Evolutionary conservation across 2,797 vertebrate species (phyloP).

Genomic region (Tadarida brasiliensis): DNA sequence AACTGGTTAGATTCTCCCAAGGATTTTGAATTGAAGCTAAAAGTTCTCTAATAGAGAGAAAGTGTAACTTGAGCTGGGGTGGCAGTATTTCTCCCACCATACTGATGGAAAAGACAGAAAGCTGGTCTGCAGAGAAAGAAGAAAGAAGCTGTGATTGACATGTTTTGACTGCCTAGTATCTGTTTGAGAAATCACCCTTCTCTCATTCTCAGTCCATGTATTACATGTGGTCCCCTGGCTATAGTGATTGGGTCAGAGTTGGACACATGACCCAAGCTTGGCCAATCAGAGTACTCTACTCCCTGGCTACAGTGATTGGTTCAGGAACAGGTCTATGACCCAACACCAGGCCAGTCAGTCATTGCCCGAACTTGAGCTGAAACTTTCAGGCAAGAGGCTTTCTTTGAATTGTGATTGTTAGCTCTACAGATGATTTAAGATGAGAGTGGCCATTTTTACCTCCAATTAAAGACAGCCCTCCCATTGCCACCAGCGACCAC

Average conservation of each 20-base stretch:
- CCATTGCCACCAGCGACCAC: background rate
- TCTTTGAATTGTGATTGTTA: background rate
- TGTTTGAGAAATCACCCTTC: background rate
- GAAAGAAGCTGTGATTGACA: background rate
- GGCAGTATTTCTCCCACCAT: background rate
- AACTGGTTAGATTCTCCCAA: background rate
- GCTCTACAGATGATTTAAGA: background rate
- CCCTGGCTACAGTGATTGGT: background rate
- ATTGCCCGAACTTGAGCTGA: background rate
- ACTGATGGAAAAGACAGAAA: constrained; percentile 31
- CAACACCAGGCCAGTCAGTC: background rate
- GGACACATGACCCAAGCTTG: background rate
- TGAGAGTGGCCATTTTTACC: background rate
- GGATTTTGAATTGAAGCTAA: background rate
- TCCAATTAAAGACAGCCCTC: background rate
- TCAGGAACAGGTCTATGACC: background rate
- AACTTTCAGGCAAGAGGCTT: background rate
- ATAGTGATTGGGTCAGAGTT: background rate
- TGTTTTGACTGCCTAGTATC: background rate
- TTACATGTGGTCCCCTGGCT: background rate
- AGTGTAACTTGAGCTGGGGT: background rate
- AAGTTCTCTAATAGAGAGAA: background rate
- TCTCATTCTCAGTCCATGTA: background rate
- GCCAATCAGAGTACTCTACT: background rate
- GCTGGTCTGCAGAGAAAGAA: background rate